Evolutionary conservation across 2,797 vertebrate genomes (phyloP).

Genomic region (Zalophus californianus): DNA sequence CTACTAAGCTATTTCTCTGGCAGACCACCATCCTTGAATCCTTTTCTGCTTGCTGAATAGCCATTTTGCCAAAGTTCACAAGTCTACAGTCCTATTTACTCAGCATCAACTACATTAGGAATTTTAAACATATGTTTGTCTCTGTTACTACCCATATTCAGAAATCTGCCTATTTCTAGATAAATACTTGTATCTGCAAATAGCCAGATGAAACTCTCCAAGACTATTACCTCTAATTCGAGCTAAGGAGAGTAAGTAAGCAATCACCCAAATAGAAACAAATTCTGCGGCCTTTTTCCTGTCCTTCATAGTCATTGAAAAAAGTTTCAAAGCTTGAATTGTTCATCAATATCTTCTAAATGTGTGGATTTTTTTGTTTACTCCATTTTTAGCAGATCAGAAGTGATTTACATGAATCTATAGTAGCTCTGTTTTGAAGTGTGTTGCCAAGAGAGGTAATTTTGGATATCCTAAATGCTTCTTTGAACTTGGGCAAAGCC

Average conservation of each 20-base stretch:
- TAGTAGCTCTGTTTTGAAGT: not conserved
- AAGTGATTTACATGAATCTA: conserved; percentile 25
- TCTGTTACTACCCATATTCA: conserved; percentile 58
- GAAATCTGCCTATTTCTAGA: conserved; percentile 43
- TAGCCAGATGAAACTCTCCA: conserved; percentile 41
- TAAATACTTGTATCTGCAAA: conserved; percentile 43
- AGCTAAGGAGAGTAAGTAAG: conserved; percentile 15
- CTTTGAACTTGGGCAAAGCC: conserved; percentile 17
- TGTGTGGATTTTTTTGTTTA: not conserved
- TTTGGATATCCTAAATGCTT: not conserved
- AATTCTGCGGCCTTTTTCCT: not conserved
- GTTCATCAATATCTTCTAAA: conserved; percentile 18
- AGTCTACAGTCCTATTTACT: not conserved
- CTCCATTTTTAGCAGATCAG: conserved; percentile 11
- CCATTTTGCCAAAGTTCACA: conserved; percentile 1
- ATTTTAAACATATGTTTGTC: conserved; percentile 50
- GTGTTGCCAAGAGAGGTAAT: not conserved
- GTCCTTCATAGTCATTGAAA: not conserved
- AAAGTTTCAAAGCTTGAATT: conserved; percentile 24
- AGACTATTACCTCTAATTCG: conserved; percentile 46
- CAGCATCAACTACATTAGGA: not conserved
- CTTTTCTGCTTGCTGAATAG: not conserved
- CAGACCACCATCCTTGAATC: not conserved
- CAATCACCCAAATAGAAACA: conserved; percentile 34
- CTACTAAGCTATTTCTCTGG: not conserved